Conservation (phyloP, 2,113 vertebrate species). For the Entelurus aequoreus region DNA sequence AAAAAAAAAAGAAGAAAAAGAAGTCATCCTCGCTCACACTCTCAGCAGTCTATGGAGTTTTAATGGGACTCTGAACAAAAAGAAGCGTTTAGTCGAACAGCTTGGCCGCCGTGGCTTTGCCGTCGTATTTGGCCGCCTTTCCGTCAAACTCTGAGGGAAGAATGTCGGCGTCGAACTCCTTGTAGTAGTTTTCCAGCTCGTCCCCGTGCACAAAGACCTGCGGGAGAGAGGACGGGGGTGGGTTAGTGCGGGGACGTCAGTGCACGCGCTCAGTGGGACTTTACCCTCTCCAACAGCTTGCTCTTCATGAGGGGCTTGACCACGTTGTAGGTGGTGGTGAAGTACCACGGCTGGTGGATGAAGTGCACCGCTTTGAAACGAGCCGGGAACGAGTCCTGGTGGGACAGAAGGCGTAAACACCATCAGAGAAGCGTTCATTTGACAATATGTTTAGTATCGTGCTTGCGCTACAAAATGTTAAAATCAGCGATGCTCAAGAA, state of each 20-base stretch:
- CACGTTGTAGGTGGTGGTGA: conserved; percentile 96
- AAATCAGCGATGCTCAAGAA: no score
- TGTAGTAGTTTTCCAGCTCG: conserved; percentile 86
- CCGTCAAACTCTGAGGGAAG: conserved; percentile 90
- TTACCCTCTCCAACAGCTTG: conserved; percentile 93
- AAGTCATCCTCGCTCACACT: background rate
- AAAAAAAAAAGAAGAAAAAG: background rate
- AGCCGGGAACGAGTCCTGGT: conserved; percentile 93
- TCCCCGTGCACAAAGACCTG: conserved; percentile 94
- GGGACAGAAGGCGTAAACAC: background rate
- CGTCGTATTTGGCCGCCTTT: conserved; percentile 82
- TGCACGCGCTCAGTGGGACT: conserved; percentile 24
- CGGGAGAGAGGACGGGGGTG: background rate
- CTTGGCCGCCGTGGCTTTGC: conserved; percentile 78
- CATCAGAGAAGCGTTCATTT: background rate
- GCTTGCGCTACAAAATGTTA: background rate
- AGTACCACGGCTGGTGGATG: conserved; percentile 98
- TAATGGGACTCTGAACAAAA: conserved; percentile 1
- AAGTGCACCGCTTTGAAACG: conserved; percentile 96
- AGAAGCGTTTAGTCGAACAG: conserved; percentile 78
- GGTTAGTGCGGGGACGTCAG: background rate
- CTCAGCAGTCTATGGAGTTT: conserved; percentile 22
- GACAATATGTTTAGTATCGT: background rate
- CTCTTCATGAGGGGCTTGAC: conserved; percentile 94
- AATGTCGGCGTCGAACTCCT: conserved; percentile 88